A percentile compares a stretch with the other conserved stretches of the same genome.
These are phyloP conservation scores for Dasypogon diadema DNA, from an alignment of 2,888 invertebrate genomes.

Conservation along the genomic window DNA sequence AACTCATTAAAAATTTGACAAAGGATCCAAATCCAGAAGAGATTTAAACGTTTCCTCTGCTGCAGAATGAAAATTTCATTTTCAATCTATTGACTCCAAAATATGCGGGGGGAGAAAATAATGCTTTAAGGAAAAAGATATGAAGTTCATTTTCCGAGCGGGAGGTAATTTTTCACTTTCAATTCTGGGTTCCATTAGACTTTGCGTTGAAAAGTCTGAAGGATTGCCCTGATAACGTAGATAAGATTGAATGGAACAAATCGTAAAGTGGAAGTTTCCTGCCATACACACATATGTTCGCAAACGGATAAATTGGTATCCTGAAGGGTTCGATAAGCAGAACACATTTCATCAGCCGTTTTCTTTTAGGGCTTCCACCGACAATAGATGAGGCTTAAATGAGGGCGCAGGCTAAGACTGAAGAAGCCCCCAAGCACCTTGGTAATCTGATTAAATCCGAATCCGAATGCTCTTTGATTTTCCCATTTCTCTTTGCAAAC, in stretches of 20 bases:
- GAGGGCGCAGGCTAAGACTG: constrained; percentile 6
- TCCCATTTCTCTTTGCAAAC: constrained; percentile 16
- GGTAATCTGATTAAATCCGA: constrained; percentile 40
- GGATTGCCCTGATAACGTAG: background rate
- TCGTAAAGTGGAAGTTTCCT: background rate
- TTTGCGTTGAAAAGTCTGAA: background rate
- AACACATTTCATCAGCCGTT: background rate
- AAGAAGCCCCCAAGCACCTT: constrained; percentile 39
- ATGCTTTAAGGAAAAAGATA: background rate
- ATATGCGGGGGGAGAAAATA: background rate
- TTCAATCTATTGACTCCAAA: constrained; percentile 2
- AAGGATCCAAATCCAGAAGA: background rate
- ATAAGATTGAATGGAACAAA: background rate
- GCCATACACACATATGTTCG: background rate
- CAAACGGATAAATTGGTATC: constrained; percentile 11
- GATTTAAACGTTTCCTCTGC: constrained; percentile 15
- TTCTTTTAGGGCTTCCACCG: background rate
- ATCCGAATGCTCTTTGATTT: constrained; percentile 29
- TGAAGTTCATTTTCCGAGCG: background rate
- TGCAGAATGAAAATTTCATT: constrained; percentile 22
- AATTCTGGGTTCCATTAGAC: constrained; percentile 42
- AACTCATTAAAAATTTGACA: constrained; percentile 23
- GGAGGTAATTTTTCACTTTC: constrained; percentile 50
- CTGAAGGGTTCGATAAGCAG: constrained; percentile 38
- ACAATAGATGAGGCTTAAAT: background rate